Evolutionary conservation across 2,797 vertebrate species (phyloP).

Genomic region (Hydrocynus forskahlii): DNA sequence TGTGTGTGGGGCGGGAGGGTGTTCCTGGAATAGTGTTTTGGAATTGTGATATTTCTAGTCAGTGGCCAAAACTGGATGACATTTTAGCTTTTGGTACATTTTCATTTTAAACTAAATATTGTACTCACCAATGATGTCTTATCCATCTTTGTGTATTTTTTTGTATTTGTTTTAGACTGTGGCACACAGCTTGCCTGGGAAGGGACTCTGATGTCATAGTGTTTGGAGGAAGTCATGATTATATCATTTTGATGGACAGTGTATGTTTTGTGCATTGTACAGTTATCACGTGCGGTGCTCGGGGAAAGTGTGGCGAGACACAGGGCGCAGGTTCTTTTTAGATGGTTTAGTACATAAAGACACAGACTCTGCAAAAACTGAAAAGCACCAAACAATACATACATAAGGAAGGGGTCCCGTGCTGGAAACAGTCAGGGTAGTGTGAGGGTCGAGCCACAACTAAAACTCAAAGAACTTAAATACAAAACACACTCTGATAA

Average conservation of each 20-base stretch:
- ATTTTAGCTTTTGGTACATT: background rate
- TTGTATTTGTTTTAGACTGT: conserved; percentile 77
- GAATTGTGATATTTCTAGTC: background rate
- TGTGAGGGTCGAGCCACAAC: too few species aligned
- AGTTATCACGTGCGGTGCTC: too few species aligned
- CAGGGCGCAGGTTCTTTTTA: too few species aligned
- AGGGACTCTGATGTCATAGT: conserved; percentile 93
- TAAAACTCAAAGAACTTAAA: too few species aligned
- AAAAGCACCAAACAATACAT: too few species aligned
- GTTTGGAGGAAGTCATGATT: conserved; percentile 95
- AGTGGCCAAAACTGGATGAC: background rate
- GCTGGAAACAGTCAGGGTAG: too few species aligned
- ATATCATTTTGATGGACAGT: conserved; percentile 90
- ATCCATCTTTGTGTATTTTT: background rate
- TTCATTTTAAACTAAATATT: background rate
- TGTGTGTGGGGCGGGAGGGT: too few species aligned
- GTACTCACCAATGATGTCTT: background rate
- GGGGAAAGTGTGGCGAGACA: too few species aligned
- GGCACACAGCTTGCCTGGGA: conserved; percentile 91
- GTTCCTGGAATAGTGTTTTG: background rate
- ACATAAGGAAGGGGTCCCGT: too few species aligned
- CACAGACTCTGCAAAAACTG: background rate
- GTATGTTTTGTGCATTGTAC: conserved; percentile 72
- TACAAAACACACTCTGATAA: too few species aligned
- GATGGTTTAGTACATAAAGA: too few species aligned